A percentile compares a stretch with the other conserved stretches of the same genome.
Evolutionary conservation across 2,888 invertebrate species (phyloP).

Genomic region (Lithophane socia): DNA sequence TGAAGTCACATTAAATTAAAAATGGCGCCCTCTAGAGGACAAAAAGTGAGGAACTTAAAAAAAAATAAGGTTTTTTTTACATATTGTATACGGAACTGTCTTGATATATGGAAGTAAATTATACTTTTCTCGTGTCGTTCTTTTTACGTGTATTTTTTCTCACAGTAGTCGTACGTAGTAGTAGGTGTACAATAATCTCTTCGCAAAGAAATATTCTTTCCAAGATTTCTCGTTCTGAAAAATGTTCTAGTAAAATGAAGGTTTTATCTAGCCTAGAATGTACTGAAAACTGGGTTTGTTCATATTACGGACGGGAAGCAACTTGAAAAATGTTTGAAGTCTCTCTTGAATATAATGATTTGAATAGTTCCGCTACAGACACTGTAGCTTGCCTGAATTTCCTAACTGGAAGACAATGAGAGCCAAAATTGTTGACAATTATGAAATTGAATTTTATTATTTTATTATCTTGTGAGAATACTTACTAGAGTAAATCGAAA

Average conservation of each 20-base stretch:
- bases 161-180: too few relatives aligned
- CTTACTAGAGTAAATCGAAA: neutral
- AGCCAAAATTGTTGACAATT: neutral
- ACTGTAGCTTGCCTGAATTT: conserved; percentile 12
- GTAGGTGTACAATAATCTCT: too few relatives aligned
- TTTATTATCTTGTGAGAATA: neutral
- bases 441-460: neutral
- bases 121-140: too few relatives aligned
- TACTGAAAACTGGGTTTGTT: conserved; percentile 18
- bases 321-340: conserved; percentile 25
- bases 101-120: too few relatives aligned
- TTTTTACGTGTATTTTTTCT: too few relatives aligned
- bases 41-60: too few relatives aligned
- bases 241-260: conserved; percentile 8
- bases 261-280: conserved; percentile 3
- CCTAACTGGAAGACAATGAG: conserved; percentile 1
- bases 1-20: too few relatives aligned
- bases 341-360: conserved; percentile 45
- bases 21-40: too few relatives aligned
- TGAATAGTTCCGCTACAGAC: conserved; percentile 21
- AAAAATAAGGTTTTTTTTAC: too few relatives aligned
- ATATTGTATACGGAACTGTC: too few relatives aligned
- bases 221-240: conserved; percentile 1
- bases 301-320: conserved; percentile 13
- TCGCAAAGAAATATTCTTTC: neutral